Percentiles rank a stretch among this genome's conserved stretches.
Evolutionary conservation across 1,140 invertebrate genomes (phyloP).

Genomic region (Hirudo medicinalis): DNA sequence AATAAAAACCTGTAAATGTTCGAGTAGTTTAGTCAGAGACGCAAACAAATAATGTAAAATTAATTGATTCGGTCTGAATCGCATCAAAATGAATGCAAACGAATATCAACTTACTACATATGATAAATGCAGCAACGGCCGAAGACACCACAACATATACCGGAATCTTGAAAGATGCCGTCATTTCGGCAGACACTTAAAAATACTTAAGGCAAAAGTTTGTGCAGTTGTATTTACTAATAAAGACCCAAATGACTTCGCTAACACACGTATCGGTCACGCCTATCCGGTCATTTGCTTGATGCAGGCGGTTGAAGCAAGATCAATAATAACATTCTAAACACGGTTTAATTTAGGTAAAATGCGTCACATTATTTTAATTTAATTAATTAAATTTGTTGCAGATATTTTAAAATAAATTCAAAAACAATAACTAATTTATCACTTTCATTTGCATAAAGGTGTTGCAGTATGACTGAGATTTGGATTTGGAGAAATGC

Average conservation of each 20-base stretch:
- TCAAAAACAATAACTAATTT: no score
- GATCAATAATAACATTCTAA: constrained; percentile 12
- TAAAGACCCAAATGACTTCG: no score
- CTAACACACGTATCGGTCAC: no score
- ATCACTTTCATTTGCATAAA: no score
- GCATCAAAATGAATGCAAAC: not conserved
- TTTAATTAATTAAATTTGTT: not conserved
- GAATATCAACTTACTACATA: constrained; percentile 4
- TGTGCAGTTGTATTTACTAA: not conserved
- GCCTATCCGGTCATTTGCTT: not conserved
- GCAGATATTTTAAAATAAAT: no score
- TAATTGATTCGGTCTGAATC: not conserved
- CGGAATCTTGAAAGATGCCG: constrained; percentile 7
- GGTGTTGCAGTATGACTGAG: no score
- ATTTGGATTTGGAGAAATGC: no score
- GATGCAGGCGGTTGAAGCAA: constrained; percentile 1
- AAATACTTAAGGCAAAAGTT: not conserved
- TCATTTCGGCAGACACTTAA: not conserved
- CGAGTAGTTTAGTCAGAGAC: not conserved
- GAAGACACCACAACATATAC: not conserved
- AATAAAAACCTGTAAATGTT: constrained; percentile 17
- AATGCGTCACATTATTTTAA: constrained; percentile 3
- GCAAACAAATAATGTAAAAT: not conserved
- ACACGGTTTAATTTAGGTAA: not conserved
- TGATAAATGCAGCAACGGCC: not conserved